Base-by-base conservation (phyloP, 2,113 vertebrate species). In the Cephalopholis sonnerati region DNA sequence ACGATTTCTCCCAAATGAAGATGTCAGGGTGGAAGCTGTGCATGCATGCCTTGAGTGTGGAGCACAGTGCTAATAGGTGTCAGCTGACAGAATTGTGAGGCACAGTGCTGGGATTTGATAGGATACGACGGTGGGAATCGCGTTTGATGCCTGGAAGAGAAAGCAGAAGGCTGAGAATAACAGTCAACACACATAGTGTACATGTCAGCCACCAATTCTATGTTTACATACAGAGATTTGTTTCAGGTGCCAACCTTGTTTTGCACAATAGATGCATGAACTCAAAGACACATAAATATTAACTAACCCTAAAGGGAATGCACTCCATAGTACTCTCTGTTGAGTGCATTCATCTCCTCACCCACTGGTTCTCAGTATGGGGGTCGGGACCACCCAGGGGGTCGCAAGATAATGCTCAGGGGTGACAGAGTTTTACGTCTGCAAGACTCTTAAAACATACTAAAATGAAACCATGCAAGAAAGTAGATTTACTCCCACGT, bases 101-200 rank as follows among this genome's bases (percentile, higher is more conserved):
- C 76, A 74, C 61, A 81, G 83, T 50, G 68, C 25, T 27, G 81
- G 85, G 88, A 92, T 92, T 87, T 65, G 54, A 86, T 89, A 41
- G 65, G 68, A 86, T 63, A 79, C 41, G 59, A 78, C 76, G 59
- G 36, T 50, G 72, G 75, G 73, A 89, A 82, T 72, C 74, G 55
- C 79, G 80, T 91, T 91, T 91, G 81, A 91, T 92, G 84, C 92
- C 84, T 79, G 51, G 29, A 55, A 83, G 68, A 82, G 59, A n/a
- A n/a, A 58, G 18, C 81, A 81, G 86, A n/a, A 81, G 63, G 71
- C 54, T 65, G n/a, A 16, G 39, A 81, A 82, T 75, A 86, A 44
- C 41, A 51, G 46, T 51, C 44, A 76, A 20, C 48, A 59, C 22
- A 27, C 46, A n/a, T 7, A 44, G 39, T 17, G 13, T 73, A 32